phyloP scores from a whole-genome alignment of 2,797 vertebrate genomes.

The Scyliorhinus canicula region DNA sequence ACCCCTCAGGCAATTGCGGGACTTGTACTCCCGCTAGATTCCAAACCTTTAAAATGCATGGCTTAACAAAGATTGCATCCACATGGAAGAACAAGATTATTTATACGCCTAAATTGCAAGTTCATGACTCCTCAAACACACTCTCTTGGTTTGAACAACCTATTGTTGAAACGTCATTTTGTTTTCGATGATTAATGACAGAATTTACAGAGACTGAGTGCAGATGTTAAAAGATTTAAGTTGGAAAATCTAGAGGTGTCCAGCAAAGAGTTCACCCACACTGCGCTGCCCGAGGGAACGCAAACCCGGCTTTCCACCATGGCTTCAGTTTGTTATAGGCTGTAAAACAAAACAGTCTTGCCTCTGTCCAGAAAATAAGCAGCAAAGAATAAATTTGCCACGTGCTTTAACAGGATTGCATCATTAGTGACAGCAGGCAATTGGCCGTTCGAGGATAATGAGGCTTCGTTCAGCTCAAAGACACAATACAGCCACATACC shows the following conservation, averaged over 20 bases:
- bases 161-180: background rate
- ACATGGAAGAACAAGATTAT: background rate
- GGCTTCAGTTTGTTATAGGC: background rate
- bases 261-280: no score
- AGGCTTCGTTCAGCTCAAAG: background rate
- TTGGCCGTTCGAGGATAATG: background rate
- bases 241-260: background rate
- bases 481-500: no score
- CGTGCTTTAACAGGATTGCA: background rate
- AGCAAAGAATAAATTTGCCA: background rate
- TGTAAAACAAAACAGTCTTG: no score
- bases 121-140: background rate
- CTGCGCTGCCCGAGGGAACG: background rate
- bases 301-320: background rate
- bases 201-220: background rate
- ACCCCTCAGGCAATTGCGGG: background rate
- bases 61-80: background rate
- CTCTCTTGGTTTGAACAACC: background rate
- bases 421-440: background rate
- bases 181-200: background rate
- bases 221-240: background rate
- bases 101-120: background rate
- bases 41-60: background rate
- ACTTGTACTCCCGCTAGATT: background rate
- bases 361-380: background rate